phyloP scores from a whole-genome alignment of 1,140 invertebrate genomes.

The Platyscapa corneri region DNA sequence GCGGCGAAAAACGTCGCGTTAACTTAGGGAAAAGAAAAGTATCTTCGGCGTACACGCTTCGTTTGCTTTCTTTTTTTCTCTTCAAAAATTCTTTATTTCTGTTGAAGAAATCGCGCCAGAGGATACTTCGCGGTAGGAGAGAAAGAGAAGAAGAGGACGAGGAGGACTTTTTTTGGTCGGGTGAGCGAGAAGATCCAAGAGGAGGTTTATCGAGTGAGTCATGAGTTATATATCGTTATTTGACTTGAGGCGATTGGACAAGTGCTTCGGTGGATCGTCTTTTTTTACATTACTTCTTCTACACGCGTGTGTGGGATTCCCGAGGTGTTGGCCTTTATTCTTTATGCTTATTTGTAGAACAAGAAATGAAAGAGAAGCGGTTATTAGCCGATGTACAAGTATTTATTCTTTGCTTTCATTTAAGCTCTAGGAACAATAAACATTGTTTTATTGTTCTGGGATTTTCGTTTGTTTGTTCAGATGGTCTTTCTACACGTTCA shows the following conservation, averaged over 20 bases:
- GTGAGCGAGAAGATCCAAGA: slow-evolving; percentile 6
- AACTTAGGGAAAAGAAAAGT: background rate
- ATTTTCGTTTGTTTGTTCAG: background rate
- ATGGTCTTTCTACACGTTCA: too few species aligned
- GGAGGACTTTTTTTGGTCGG: slow-evolving; percentile 21
- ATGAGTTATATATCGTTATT: slow-evolving; percentile 38
- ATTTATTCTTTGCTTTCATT: background rate
- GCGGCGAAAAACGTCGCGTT: background rate
- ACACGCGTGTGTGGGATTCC: slow-evolving; percentile 13
- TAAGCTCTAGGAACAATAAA: background rate
- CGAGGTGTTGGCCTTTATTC: slow-evolving; percentile 4
- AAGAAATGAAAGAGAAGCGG: background rate
- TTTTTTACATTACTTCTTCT: slow-evolving; percentile 18
- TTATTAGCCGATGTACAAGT: background rate
- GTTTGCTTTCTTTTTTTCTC: background rate
- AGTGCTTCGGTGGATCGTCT: slow-evolving; percentile 26
- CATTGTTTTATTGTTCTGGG: background rate
- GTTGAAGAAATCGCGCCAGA: background rate
- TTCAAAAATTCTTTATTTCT: slow-evolving; percentile 19
- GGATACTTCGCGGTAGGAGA: slow-evolving; percentile 5
- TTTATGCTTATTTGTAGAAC: background rate
- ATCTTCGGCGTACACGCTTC: background rate
- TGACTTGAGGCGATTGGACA: slow-evolving; percentile 37
- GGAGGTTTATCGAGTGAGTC: slow-evolving; percentile 43
- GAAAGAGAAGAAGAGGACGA: background rate